Evolutionary conservation across 2,888 invertebrate genomes (phyloP), one percentile per base, ranked within the genome.

Genomic region (Bembecia ichneumoniformis): DNA sequence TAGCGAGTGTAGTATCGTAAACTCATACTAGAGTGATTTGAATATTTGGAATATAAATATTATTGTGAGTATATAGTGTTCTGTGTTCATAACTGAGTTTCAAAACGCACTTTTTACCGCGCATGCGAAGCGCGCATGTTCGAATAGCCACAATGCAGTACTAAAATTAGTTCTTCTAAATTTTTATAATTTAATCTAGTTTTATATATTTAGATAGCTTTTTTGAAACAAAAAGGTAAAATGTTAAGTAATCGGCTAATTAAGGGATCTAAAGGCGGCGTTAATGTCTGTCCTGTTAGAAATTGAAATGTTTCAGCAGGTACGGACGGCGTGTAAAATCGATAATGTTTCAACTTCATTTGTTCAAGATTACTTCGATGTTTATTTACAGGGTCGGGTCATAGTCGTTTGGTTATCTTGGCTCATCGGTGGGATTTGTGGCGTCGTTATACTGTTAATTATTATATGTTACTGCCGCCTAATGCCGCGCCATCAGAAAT

Each of bases 381-480:
- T 58, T 59, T 63, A 55, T 60, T 82, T 79, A 47, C 79, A 86
- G 86, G 79, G 86, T 76, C 86, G 86, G 57, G 76, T 82, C 77
- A 82, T 84, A 82, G 77, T 83, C 76, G 74, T 87, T 81, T 87
- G 87, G 86, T 82, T 87, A 70, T 83, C 83, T 73, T 88, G 87
- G 87, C 82, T 88, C 74, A 73, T 84, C 58, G 91, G 91, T 53
- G 91, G 91, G 55, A 84, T 91, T 63, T 89, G 91, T 64, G 90
- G 91, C 64, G 90, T 91, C 64, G 75, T 90, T 64, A 83, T 91
- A 72, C 87, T 91, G 71, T 89, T 91, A 59, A 80, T 90, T 70
- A 80, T 91, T 66, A 84, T 91, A 64, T 91, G 91, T 80, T 89
- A 90, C 75, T 91, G 91, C 75, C 91, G 91, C 86, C 89, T 91